Evolutionary conservation across 2,113 vertebrate species (phyloP), one percentile per base, ranked within the genome.

Genomic region (Phrynocephalus versicolor): DNA sequence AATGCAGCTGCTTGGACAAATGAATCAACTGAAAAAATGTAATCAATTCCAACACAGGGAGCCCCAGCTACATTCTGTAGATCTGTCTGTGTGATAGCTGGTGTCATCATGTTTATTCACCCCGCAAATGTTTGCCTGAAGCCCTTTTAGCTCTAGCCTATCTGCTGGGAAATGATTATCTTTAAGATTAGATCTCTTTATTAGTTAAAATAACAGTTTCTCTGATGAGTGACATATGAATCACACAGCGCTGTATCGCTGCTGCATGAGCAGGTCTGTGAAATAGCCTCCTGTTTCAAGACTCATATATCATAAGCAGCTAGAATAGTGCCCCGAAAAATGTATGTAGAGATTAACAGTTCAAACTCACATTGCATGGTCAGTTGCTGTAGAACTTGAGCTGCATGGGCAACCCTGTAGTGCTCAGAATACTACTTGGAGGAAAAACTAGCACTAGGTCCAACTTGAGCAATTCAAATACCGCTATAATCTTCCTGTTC

Each of bases 191-290:
- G 27, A 85, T 79, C 76, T 85, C 19, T 33, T 62, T 85, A 79
- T 79, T 71, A 85, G 67, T 71, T 85, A 58, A 72, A 82, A 60
- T 82, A 79, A 62, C 51, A 79, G 19, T 85, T 71, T 85, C 55
- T 78, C 58, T n/a, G 65, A 45, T 64, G n/a, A 78, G n/a, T 62
- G 55, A 18, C 73, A 70, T 77, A 77, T 69, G 57, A 77, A 84
- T 77, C 35, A 78, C 33, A 77, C 9, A 37, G 33, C 14, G 25
- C 35, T 25, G 27, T 64, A 35, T 85, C 72, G 57, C 51, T 79
- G 57, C 51, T 72, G 41, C 37, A 58, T 79, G 37, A 79, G 67
- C 14, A 19, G 39, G 18, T 79, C 55, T 72, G 37, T 78, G 18
- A 79, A 79, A 72, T 64, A 62, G 51, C 37, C 7, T 69, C 33